These are phyloP conservation scores for Acleris laterana DNA, from an alignment of 2,888 invertebrate genomes.

Conservation along the genomic window DNA sequence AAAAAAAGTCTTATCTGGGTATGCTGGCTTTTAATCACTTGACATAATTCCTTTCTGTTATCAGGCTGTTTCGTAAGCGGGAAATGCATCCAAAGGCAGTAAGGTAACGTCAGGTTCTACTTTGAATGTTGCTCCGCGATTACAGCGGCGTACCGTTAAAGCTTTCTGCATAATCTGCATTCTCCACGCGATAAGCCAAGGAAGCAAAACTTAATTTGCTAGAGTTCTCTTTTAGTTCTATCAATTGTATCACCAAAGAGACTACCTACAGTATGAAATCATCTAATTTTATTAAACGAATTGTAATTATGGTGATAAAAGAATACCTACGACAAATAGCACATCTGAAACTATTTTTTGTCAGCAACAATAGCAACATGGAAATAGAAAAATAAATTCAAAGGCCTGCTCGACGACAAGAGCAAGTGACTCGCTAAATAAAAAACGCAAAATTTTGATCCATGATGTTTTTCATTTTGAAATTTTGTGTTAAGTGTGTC, in stretches of 20 bases:
- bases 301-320: too few species aligned
- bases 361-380: too few species aligned
- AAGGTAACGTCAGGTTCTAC: conserved; percentile 1
- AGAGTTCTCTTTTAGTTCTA: not conserved
- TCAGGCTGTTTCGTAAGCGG: conserved; percentile 48
- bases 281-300: too few species aligned
- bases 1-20: conserved; percentile 21
- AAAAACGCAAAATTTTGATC: too few species aligned
- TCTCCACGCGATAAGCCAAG: conserved; percentile 39
- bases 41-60: conserved; percentile 40
- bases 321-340: too few species aligned
- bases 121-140: conserved; percentile 23
- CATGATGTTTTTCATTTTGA: too few species aligned
- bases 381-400: too few species aligned
- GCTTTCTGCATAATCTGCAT: conserved; percentile 39
- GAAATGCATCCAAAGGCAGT: conserved; percentile 32
- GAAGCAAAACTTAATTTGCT: conserved; percentile 28
- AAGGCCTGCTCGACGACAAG: too few species aligned
- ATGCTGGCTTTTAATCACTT: conserved; percentile 15
- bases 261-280: too few species aligned
- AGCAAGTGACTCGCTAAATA: too few species aligned
- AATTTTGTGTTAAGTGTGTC: too few species aligned
- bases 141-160: conserved; percentile 15
- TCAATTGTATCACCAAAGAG: not conserved
- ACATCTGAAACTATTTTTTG: too few species aligned